These are phyloP conservation scores for Liopterus haemorrhoidalis DNA, from an alignment of 2,888 invertebrate species.

Conservation along the genomic window DNA sequence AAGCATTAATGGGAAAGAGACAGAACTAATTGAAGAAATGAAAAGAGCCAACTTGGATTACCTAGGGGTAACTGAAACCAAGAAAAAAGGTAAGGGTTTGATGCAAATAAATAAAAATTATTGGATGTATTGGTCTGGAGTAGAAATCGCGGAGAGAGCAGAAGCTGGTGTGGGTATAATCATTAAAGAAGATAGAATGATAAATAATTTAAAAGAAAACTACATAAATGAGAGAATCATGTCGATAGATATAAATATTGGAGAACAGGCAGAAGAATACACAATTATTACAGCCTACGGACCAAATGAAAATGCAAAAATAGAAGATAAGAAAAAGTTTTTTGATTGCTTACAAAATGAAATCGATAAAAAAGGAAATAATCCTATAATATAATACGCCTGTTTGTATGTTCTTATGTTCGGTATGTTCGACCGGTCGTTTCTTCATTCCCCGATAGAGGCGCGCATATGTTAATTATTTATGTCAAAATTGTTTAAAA, in stretches of 20 bases:
- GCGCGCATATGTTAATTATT: no score
- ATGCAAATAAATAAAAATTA: not conserved
- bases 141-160: not conserved
- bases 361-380: not conserved
- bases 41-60: not conserved
- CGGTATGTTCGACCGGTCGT: no score
- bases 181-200: not conserved
- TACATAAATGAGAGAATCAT: not conserved
- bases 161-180: no score
- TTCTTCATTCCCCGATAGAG: no score
- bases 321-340: not conserved
- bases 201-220: not conserved
- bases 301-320: not conserved
- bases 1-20: not conserved
- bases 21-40: constrained; percentile 1
- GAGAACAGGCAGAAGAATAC: not conserved
- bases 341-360: not conserved
- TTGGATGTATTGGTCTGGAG: not conserved
- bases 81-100: not conserved
- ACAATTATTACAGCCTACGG: not conserved
- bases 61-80: not conserved
- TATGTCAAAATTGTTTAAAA: no score
- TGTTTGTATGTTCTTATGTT: no score
- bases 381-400: no score
- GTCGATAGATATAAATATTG: not conserved